Evolutionary conservation across 2,797 vertebrate species (phyloP).

Genomic region (Gymnopithys bicolor): DNA sequence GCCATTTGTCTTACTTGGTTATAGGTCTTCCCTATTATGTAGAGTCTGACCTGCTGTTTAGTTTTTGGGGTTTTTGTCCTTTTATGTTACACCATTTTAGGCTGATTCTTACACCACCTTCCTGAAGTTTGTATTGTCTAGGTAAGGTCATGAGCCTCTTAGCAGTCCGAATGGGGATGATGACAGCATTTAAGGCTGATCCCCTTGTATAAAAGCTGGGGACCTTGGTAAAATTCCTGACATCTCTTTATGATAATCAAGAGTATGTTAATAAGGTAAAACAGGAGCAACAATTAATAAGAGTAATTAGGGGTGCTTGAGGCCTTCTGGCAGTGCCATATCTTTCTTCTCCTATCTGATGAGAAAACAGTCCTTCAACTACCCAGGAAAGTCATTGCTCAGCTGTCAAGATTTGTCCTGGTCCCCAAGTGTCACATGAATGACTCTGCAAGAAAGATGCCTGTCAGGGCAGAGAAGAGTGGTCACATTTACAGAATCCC

Average conservation of each 20-base stretch:
- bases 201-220: not conserved
- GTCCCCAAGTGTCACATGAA: not conserved
- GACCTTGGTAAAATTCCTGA: not conserved
- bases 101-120: not conserved
- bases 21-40: not conserved
- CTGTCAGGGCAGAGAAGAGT: too few species aligned
- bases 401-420: not conserved
- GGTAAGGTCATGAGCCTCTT: not conserved
- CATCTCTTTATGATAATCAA: not conserved
- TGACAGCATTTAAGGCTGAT: not conserved
- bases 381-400: not conserved
- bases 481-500: too few species aligned
- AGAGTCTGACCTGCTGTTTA: not conserved
- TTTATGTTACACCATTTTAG: not conserved
- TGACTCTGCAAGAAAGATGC: rapidly evolving
- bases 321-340: not conserved
- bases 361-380: not conserved
- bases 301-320: not conserved
- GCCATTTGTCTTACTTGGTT: not conserved
- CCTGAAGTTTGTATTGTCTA: not conserved
- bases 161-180: not conserved
- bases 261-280: not conserved
- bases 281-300: not conserved
- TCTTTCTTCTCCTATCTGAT: not conserved
- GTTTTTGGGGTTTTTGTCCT: not conserved